Conservation (phyloP, 2,888 invertebrate genomes). For the Dasypolia templi region DNA sequence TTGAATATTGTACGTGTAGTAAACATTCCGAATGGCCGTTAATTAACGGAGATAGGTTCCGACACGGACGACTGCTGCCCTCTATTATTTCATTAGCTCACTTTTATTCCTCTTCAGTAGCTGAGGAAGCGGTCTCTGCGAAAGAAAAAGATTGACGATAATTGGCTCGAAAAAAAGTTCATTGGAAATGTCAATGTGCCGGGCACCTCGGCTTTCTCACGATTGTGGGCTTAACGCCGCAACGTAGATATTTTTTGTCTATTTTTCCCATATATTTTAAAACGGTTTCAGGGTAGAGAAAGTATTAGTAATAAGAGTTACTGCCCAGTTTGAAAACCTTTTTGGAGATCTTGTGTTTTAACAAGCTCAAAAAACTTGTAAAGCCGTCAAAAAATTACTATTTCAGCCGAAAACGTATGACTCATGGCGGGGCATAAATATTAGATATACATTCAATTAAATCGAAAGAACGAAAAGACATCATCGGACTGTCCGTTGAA, state of each 20-base stretch:
- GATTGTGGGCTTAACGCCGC: slow-evolving; percentile 57
- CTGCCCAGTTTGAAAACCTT: not conserved
- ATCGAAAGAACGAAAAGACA: too few relatives aligned
- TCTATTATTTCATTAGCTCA: slow-evolving; percentile 81
- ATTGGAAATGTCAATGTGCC: slow-evolving; percentile 73
- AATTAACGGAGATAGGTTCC: slow-evolving; percentile 70
- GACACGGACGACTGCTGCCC: slow-evolving; percentile 69
- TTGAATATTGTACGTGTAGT: slow-evolving; percentile 65
- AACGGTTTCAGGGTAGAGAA: not conserved
- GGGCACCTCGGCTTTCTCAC: slow-evolving; percentile 53
- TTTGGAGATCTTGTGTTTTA: not conserved
- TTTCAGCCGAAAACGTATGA: too few relatives aligned
- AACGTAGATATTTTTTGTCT: slow-evolving; percentile 50
- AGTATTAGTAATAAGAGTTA: slow-evolving; percentile 18
- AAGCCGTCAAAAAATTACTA: too few relatives aligned
- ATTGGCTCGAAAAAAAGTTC: slow-evolving; percentile 79
- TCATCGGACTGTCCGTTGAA: too few relatives aligned
- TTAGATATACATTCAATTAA: too few relatives aligned
- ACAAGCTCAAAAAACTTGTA: not conserved
- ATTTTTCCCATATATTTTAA: slow-evolving; percentile 20
- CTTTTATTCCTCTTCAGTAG: slow-evolving; percentile 77
- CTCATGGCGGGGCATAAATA: too few relatives aligned
- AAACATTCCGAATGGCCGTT: slow-evolving; percentile 65
- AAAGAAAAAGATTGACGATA: slow-evolving; percentile 78
- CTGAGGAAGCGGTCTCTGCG: slow-evolving; percentile 63